These are phyloP conservation scores for Papilio polytes DNA, from an alignment of 1,140 invertebrate genomes.

Conservation along the genomic window DNA sequence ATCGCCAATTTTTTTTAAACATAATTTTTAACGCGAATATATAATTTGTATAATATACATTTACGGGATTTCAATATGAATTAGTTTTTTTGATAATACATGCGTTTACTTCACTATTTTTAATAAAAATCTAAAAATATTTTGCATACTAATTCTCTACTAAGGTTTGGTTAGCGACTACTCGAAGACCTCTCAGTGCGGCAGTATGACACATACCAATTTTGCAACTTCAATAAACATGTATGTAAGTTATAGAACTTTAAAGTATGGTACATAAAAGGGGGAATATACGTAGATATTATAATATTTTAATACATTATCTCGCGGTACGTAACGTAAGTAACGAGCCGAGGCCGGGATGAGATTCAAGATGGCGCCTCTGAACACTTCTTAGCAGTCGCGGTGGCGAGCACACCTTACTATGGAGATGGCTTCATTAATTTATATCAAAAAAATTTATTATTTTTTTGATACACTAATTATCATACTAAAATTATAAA, in stretches of 20 bases:
- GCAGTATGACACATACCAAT: background rate
- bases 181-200: background rate
- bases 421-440: slow-evolving; percentile 47
- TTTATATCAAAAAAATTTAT: background rate
- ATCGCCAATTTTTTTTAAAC: no score
- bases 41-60: no score
- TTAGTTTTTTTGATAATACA: no score
- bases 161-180: background rate
- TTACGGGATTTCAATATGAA: no score
- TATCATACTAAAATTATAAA: no score
- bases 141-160: no score
- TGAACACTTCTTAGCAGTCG: slow-evolving; percentile 56
- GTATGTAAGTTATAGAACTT: slow-evolving; percentile 3
- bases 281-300: slow-evolving; percentile 35
- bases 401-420: slow-evolving; percentile 38
- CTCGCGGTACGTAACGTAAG: slow-evolving; percentile 48
- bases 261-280: slow-evolving; percentile 39
- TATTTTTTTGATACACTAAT: no score
- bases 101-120: no score
- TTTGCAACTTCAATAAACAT: background rate
- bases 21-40: no score
- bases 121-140: no score
- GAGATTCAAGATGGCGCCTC: slow-evolving; percentile 60
- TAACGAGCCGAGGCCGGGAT: slow-evolving; percentile 51
- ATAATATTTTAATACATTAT: slow-evolving; percentile 61